Base-by-base conservation (phyloP, 2,797 vertebrate species). In the Taenioides sp. region DNA sequence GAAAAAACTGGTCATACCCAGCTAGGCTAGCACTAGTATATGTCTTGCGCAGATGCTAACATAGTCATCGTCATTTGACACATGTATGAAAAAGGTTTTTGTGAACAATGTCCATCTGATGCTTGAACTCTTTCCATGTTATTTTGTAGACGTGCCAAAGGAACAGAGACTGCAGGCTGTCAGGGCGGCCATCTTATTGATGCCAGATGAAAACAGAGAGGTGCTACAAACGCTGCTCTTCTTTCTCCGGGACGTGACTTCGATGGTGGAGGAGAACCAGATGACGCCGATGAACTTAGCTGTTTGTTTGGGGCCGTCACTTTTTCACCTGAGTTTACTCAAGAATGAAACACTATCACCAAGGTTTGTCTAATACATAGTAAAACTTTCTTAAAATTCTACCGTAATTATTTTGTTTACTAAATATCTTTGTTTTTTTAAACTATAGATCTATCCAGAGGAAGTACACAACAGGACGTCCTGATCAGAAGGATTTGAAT, bases 281-380 rank as follows among this genome's bases (percentile, higher is more conserved):
- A 99, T 99, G 98, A 99, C 97, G 0, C 92, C 97, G 5, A 97
- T 97, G 96, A 99, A 99, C 81, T 91, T 99, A 1, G 98, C 98
- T 0, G 97, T 99, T 75, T 99, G 98, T 76, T 91, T 99, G 87
- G 98, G 96, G 2, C 98, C 98, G 0, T 99, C 98, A 0, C 96
- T 99, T 20, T 99, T 99, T 87, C 98, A 99, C 81, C 96, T 99
- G 70, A 99, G 97, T 80, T 93, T 97, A 66, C 79, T 96, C 80
- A 99, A 97, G 92, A 98, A 95, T 50, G 98, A 98, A 75, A 94
- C 87, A 62, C 87, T 94, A 72, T 96, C 97, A 0, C 96, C 98
- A 0, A 95, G 96, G 98, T 98, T 83, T 1, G 0, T 16, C 20
- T 37, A 27, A 11, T 2, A 92, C 1, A 49, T 3, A 43, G 2